These are phyloP conservation scores for Reinhardtius hippoglossoides DNA, from an alignment of 2,113 vertebrate genomes.

Conservation along the genomic window DNA sequence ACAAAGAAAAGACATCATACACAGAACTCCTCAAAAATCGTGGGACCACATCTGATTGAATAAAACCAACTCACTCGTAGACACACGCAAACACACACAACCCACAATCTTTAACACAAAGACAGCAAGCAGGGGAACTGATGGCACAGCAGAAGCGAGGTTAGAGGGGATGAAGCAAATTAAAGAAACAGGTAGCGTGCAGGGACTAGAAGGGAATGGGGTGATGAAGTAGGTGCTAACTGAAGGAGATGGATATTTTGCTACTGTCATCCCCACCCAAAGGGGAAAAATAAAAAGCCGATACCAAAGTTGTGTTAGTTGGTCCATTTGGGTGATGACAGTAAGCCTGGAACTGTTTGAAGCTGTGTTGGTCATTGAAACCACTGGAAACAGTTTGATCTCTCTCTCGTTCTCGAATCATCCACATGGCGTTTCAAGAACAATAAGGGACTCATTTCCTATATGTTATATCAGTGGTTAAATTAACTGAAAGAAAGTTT, in stretches of 20 bases:
- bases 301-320: slow-evolving; percentile 25
- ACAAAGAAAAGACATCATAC: slow-evolving; percentile 20
- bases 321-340: slow-evolving; percentile 63
- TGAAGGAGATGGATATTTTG: slow-evolving; percentile 65
- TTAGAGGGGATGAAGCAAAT: slow-evolving; percentile 66
- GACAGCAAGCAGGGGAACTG: slow-evolving; percentile 70
- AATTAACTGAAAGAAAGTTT: no score
- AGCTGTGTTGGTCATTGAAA: slow-evolving; percentile 48
- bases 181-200: slow-evolving; percentile 67
- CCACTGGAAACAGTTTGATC: slow-evolving; percentile 51
- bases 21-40: slow-evolving; percentile 19
- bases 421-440: no score
- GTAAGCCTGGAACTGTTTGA: slow-evolving; percentile 32
- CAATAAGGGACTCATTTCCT: not conserved
- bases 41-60: slow-evolving; percentile 36
- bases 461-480: not conserved
- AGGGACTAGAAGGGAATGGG: slow-evolving; percentile 54
- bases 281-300: slow-evolving; percentile 22
- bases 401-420: slow-evolving; percentile 17
- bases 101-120: slow-evolving; percentile 54
- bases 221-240: slow-evolving; percentile 61
- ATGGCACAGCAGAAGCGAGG: slow-evolving; percentile 67
- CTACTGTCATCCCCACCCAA: slow-evolving; percentile 61
- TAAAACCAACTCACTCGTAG: slow-evolving; percentile 20
- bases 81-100: slow-evolving; percentile 5